Evolutionary conservation across 92 coral and sea anemone species (phyloP).

Genomic region (Galaxea fascicularis): DNA sequence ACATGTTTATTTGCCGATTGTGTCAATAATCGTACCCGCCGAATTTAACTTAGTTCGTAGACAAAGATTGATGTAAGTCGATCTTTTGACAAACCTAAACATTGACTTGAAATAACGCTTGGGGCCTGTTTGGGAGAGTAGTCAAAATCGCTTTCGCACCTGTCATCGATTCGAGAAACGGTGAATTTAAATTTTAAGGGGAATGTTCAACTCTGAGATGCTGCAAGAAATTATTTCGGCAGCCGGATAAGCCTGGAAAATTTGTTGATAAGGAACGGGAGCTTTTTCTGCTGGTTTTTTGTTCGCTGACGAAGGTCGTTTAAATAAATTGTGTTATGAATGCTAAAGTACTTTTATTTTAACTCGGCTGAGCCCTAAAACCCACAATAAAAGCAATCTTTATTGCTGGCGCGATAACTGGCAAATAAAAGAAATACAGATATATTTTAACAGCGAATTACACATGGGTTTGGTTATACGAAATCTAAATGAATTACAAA

Average conservation of each 20-base stretch:
- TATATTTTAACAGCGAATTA: constrained; percentile 30
- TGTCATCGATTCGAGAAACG: constrained; percentile 5
- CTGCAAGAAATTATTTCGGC: constrained; percentile 18
- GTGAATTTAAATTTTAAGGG: constrained; percentile 29
- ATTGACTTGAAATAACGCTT: constrained; percentile 27
- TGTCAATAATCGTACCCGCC: constrained; percentile 37
- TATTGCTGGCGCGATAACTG: constrained; percentile 30
- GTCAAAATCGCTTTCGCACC: constrained; percentile 12
- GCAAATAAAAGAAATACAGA: constrained; percentile 4
- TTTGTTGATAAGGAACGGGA: not conserved
- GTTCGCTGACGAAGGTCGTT: constrained; percentile 6
- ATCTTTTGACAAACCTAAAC: constrained; percentile 51
- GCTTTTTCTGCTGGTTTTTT: constrained; percentile 23
- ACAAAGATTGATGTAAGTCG: constrained; percentile 28
- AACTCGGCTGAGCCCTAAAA: constrained; percentile 39
- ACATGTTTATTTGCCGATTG: constrained; percentile 5
- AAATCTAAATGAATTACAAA: not conserved
- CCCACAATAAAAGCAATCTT: constrained; percentile 25
- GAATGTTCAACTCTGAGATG: constrained; percentile 30
- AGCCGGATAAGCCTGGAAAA: not conserved
- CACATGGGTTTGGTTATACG: constrained; percentile 3
- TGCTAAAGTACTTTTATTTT: constrained; percentile 33
- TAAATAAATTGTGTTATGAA: constrained; percentile 38
- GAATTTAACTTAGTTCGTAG: constrained; percentile 15
- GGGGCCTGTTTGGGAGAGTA: constrained; percentile 21